Percentiles rank a stretch among this genome's conserved stretches.
Conservation (phyloP, 1,140 invertebrate genomes). For the Leptinotarsa undecemlineata region DNA sequence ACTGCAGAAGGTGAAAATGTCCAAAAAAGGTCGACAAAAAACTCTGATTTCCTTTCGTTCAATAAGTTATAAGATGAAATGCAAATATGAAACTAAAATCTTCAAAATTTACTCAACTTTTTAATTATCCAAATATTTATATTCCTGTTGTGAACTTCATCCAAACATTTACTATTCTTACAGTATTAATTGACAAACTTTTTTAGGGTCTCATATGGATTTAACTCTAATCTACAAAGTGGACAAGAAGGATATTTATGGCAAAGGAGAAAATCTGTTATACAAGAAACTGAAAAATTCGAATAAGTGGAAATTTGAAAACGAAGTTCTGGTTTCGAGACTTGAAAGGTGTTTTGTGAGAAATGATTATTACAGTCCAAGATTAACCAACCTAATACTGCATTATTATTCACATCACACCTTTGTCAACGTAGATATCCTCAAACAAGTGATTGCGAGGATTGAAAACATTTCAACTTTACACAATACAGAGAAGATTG, state of each 20-base stretch:
- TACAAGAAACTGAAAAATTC: constrained; percentile 17
- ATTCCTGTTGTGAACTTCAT: too few species aligned
- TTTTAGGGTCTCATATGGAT: constrained; percentile 23
- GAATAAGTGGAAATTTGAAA: constrained; percentile 26
- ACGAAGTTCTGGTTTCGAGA: background rate
- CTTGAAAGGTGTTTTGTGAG: background rate
- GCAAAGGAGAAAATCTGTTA: constrained; percentile 25
- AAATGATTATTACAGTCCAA: background rate
- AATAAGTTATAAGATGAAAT: background rate
- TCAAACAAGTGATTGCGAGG: constrained; percentile 11
- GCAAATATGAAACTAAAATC: background rate
- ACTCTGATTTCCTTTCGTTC: too few species aligned
- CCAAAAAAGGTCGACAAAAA: too few species aligned
- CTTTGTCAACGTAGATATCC: background rate
- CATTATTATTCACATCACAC: background rate
- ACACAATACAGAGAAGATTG: constrained; percentile 12
- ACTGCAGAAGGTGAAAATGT: too few species aligned
- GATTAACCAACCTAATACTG: constrained; percentile 12
- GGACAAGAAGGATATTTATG: constrained; percentile 27
- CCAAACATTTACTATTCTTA: background rate
- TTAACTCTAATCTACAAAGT: constrained; percentile 32
- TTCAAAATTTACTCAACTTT: too few species aligned
- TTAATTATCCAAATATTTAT: too few species aligned
- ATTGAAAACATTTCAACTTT: constrained; percentile 14
- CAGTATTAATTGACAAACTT: background rate